Conservation (phyloP, 2,113 vertebrate genomes). For the Heloderma charlesbogerti region DNA sequence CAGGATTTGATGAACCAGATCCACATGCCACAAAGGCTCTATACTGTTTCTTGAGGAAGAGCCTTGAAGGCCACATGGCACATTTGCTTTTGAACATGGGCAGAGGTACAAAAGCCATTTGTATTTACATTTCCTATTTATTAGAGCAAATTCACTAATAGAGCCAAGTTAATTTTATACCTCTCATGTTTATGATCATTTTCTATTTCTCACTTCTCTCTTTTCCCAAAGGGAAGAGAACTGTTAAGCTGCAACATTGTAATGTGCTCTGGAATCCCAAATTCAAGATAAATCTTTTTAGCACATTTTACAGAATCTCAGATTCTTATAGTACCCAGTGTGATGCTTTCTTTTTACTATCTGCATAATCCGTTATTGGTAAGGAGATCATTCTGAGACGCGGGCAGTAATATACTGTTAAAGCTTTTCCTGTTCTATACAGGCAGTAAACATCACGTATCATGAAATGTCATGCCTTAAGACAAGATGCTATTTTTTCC, state of each 20-base stretch:
- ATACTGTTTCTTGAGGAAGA: neutral
- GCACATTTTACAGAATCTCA: conserved; percentile 41
- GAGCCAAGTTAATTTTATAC: conserved; percentile 61
- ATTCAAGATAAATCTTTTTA: conserved; percentile 63
- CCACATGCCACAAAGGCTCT: neutral
- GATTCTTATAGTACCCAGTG: conserved; percentile 39
- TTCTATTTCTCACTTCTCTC: conserved; percentile 41
- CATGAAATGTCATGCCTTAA: conserved; percentile 30
- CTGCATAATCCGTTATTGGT: conserved; percentile 50
- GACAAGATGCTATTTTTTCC: neutral
- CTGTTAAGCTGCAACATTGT: conserved; percentile 52
- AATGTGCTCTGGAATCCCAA: conserved; percentile 55
- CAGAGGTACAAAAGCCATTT: neutral
- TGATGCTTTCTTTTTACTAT: conserved; percentile 48
- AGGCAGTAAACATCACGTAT: conserved; percentile 42
- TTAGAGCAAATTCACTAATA: conserved; percentile 45
- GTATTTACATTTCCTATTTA: conserved; percentile 59
- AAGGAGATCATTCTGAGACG: conserved; percentile 47
- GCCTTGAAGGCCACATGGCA: neutral
- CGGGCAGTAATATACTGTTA: conserved; percentile 32
- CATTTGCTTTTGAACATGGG: neutral
- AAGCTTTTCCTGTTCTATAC: conserved; percentile 35
- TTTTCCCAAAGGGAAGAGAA: conserved; percentile 45
- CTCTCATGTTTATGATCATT: conserved; percentile 48
- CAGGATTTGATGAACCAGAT: neutral